Conservation (phyloP, 2,888 invertebrate genomes). For the Altica lythri region DNA sequence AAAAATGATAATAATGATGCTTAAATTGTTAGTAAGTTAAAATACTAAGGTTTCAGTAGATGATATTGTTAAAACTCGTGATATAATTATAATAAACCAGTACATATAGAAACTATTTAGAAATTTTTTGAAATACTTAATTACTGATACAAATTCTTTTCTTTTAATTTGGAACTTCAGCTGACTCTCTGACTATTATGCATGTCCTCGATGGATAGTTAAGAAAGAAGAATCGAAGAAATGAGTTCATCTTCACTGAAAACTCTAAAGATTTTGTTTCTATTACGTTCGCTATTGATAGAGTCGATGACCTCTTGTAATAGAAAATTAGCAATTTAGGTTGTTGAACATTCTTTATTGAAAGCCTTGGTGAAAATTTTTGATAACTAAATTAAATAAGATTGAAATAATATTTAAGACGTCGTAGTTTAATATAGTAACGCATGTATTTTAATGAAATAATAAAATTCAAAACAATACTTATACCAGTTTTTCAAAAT, state of each 20-base stretch:
- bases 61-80: no score
- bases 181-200: conserved; percentile 13
- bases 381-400: conserved; percentile 3
- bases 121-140: no score
- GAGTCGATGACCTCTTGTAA: conserved; percentile 33
- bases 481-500: no score
- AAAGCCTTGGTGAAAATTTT: conserved; percentile 11
- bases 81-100: no score
- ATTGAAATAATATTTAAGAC: conserved; percentile 8
- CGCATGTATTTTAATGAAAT: no score
- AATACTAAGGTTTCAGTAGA: no score
- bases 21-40: no score
- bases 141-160: not conserved
- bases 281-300: conserved; percentile 35
- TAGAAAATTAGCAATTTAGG: conserved; percentile 34
- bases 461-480: no score
- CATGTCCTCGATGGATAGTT: conserved; percentile 47
- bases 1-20: no score
- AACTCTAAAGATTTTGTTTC: conserved; percentile 41
- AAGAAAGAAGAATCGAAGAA: conserved; percentile 41
- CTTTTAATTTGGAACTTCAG: not conserved
- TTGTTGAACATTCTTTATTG: conserved; percentile 22
- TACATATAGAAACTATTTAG: no score
- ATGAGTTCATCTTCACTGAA: conserved; percentile 49
- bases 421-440: no score